Conservation (phyloP, 2,113 vertebrate genomes). For the Porphyrio hochstetteri region DNA sequence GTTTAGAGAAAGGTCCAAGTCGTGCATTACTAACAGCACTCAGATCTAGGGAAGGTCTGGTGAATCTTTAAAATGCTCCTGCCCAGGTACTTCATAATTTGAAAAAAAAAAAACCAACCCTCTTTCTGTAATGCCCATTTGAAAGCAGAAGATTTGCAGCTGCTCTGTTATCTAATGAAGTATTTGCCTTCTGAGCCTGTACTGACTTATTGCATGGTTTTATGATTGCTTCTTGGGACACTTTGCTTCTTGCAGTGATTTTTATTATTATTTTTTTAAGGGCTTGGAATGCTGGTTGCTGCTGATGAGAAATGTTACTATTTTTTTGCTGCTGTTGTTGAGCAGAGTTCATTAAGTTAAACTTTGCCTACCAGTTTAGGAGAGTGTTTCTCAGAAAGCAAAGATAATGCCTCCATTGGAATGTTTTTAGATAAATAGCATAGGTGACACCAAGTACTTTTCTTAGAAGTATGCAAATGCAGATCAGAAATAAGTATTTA, state of each 20-base stretch:
- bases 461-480: not conserved
- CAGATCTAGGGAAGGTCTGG: not conserved
- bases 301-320: not conserved
- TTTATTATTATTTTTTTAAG: not conserved
- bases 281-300: not conserved
- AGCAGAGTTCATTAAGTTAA: slow-evolving; percentile 11
- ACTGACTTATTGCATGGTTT: not conserved
- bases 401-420: not conserved
- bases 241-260: not conserved
- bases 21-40: not conserved
- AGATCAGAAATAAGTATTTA: not conserved
- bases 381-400: not conserved
- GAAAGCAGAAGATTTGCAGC: not conserved
- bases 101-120: not conserved
- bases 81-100: not conserved
- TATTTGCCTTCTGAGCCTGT: not conserved
- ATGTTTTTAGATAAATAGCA: not conserved
- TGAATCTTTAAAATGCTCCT: not conserved
- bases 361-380: not conserved
- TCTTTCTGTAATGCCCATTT: not conserved
- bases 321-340: slow-evolving; percentile 24
- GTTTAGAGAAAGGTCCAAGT: not conserved
- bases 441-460: not conserved
- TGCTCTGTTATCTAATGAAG: not conserved
- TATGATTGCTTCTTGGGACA: not conserved